Conservation (phyloP, 1,140 invertebrate species). For the Venturia canescens region DNA sequence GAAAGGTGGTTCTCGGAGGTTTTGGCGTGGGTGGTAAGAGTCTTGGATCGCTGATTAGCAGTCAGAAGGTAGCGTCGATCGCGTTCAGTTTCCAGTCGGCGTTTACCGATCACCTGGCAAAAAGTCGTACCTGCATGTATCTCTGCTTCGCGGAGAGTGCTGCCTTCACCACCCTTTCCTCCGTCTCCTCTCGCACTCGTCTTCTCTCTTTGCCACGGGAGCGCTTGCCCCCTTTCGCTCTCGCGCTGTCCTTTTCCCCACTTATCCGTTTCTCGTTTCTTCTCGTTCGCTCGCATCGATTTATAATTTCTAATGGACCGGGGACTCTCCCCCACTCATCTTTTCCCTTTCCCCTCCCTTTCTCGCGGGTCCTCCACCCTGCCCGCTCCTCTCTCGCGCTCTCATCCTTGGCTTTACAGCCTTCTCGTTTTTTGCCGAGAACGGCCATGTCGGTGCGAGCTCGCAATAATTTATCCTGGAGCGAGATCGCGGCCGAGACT, state of each 20-base stretch:
- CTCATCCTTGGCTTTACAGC: slow-evolving; percentile 17
- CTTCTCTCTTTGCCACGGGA: background rate
- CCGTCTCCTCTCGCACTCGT: slow-evolving; percentile 24
- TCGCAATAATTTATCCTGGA: slow-evolving; percentile 64
- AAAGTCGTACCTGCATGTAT: slow-evolving; percentile 47
- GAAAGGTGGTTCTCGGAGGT: slow-evolving; percentile 29
- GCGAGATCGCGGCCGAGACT: slow-evolving; percentile 27
- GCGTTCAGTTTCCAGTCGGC: slow-evolving; percentile 45
- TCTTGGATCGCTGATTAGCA: slow-evolving; percentile 42
- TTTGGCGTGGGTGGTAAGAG: slow-evolving; percentile 36
- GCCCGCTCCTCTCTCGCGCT: background rate
- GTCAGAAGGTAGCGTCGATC: slow-evolving; percentile 48
- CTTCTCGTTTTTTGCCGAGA: slow-evolving; percentile 37
- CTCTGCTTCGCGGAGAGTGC: slow-evolving; percentile 21
- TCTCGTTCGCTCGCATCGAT: slow-evolving; percentile 49
- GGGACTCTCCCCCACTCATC: slow-evolving; percentile 22
- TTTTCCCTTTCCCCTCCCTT: background rate
- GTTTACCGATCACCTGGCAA: slow-evolving; percentile 52
- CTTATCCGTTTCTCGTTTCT: slow-evolving; percentile 24
- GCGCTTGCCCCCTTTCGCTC: background rate
- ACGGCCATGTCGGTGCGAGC: slow-evolving; percentile 52
- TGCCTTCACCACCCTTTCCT: slow-evolving; percentile 38
- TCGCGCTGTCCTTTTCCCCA: slow-evolving; percentile 23
- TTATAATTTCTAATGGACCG: slow-evolving; percentile 70
- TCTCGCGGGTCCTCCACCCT: background rate